Conservation (phyloP, 2,888 invertebrate genomes). For the Antitype chi region DNA sequence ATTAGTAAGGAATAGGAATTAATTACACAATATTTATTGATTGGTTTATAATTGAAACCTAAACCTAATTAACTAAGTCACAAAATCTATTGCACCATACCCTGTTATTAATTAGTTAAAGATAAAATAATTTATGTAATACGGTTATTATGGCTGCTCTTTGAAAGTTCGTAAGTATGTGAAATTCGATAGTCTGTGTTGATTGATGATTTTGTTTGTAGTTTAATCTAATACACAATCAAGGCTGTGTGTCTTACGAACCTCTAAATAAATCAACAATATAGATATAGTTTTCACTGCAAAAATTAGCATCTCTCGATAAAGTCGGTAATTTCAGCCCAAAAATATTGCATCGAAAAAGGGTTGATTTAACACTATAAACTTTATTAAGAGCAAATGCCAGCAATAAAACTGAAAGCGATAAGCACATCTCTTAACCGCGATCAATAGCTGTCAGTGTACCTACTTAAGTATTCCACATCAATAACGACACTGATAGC, state of each 20-base stretch:
- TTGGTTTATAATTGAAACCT: constrained; percentile 51
- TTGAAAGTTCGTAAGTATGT: constrained; percentile 1
- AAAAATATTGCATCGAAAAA: not conserved
- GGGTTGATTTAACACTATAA: not conserved
- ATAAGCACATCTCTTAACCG: not conserved
- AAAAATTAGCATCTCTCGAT: not conserved
- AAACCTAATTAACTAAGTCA: constrained; percentile 11
- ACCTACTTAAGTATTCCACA: not conserved
- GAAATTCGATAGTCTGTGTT: not conserved
- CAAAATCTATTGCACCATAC: constrained; percentile 42
- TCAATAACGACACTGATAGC: not conserved
- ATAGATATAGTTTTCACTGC: not conserved
- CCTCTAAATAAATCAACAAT: not conserved
- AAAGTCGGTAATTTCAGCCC: not conserved
- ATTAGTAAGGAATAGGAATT: constrained; percentile 38
- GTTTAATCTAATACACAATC: not conserved
- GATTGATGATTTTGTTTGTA: not conserved
- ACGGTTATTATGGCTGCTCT: not conserved
- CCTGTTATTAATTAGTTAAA: constrained; percentile 30
- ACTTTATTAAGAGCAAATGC: not conserved
- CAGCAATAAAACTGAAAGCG: not conserved
- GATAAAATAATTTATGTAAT: constrained; percentile 4
- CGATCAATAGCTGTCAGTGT: not conserved
- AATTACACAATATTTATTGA: constrained; percentile 42
- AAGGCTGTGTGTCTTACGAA: not conserved